Evolutionary conservation across 2,797 vertebrate genomes (phyloP).

Genomic region (Falco cherrug): DNA sequence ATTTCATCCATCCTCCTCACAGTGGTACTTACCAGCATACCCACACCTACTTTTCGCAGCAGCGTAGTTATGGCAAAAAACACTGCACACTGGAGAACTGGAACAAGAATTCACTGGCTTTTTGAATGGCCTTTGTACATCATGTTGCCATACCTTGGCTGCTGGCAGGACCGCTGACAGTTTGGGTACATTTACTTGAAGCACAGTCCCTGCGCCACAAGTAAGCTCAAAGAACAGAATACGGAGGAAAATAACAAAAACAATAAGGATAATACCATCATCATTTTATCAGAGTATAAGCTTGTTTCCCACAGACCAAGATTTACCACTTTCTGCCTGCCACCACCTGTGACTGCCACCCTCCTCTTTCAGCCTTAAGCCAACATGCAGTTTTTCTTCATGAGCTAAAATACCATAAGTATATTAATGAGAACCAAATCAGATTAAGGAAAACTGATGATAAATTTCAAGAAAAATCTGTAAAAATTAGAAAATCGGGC

Average conservation of each 20-base stretch:
- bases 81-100: accelerated
- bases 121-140: neutral
- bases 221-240: neutral
- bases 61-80: neutral
- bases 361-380: neutral
- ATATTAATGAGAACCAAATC: neutral
- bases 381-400: neutral
- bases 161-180: neutral
- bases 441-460: neutral
- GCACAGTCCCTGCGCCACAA: neutral
- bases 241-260: neutral
- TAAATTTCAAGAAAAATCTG: neutral
- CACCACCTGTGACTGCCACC: neutral
- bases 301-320: neutral
- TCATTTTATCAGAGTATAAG: neutral
- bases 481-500: neutral
- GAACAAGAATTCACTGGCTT: neutral
- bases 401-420: neutral
- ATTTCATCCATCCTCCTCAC: neutral
- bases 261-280: accelerated
- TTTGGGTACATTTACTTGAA: neutral
- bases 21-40: neutral
- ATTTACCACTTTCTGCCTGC: neutral
- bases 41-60: neutral
- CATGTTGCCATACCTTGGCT: neutral